These are phyloP conservation scores for human DNA, from an alignment of 2,113 vertebrate species.

Conservation along the genomic window GRCh38 chr6:66322501-66323000, in stretches of 20 bases:
- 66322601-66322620: neutral
- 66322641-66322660: neutral
- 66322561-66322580: neutral
- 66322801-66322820: neutral
- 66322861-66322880: neutral
- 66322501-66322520: neutral
- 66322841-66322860: neutral
- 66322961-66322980: fast-evolving
- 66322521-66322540: neutral
- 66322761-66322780: neutral
- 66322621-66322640: neutral
- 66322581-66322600: neutral
- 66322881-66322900: no score
- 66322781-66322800: neutral
- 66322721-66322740: neutral
- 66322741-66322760: neutral
- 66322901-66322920: neutral
- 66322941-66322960: neutral
- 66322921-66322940: neutral
- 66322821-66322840: neutral
- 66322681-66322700: neutral
- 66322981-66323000: neutral
- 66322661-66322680: neutral
- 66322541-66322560: neutral
- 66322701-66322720: neutral